A percentile compares a stretch with the other conserved stretches of the same genome.
These are phyloP conservation scores for Cyclopterus lumpus DNA, from an alignment of 2,797 vertebrate genomes.

Conservation along the genomic window DNA sequence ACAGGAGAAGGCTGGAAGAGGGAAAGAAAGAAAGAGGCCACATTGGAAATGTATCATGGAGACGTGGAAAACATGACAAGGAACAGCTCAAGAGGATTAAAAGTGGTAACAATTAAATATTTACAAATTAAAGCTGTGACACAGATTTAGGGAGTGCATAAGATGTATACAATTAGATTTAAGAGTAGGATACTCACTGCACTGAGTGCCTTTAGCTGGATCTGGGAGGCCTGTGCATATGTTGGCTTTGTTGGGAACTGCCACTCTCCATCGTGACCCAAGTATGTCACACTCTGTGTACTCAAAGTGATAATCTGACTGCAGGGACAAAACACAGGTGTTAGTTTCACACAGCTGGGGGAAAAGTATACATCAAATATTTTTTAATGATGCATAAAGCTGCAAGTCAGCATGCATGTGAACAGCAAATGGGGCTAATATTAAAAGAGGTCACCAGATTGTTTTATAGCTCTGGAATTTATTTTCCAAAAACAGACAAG, in stretches of 20 bases:
- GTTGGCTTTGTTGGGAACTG: slow-evolving; percentile 91
- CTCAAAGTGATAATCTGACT: slow-evolving; percentile 98
- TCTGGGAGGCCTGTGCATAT: slow-evolving; percentile 96
- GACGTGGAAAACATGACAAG: not conserved
- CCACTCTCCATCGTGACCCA: slow-evolving; percentile 94
- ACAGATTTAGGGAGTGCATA: not conserved
- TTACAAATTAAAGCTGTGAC: not conserved
- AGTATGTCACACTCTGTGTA: slow-evolving; percentile 95
- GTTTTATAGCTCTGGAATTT: slow-evolving; percentile 17
- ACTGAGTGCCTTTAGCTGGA: slow-evolving; percentile 92
- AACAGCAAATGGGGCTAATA: not conserved
- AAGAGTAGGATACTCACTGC: slow-evolving; percentile 84
- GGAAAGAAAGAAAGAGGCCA: not conserved
- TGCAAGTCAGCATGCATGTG: not conserved
- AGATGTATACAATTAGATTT: not conserved
- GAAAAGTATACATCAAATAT: not conserved
- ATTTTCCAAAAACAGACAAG: slow-evolving; percentile 47
- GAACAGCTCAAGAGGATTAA: not conserved
- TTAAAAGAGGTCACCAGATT: not conserved
- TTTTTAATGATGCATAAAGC: not conserved
- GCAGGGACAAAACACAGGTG: slow-evolving; percentile 64
- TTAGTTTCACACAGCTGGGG: slow-evolving; percentile 51
- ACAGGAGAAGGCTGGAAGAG: slow-evolving; percentile 91
- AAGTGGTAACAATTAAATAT: not conserved
- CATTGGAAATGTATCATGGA: not conserved